Base-by-base conservation (phyloP, 2,888 invertebrate genomes). In the Leptinotarsa rubiginosa region DNA sequence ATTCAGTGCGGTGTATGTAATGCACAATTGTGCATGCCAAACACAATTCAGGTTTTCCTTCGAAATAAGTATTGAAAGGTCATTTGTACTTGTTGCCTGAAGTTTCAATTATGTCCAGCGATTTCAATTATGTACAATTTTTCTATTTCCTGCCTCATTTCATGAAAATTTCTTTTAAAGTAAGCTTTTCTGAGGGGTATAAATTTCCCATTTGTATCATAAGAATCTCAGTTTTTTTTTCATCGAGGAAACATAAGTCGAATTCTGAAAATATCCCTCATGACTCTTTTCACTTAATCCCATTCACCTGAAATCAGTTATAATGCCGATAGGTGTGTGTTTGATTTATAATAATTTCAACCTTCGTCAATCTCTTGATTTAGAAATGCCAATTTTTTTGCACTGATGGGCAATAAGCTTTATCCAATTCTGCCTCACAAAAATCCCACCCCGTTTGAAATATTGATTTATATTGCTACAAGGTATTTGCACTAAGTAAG, bases 401-500 rank as follows among this genome's bases (percentile, higher is more conserved):
- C n/a, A n/a, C 4, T 65, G 65, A 65, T 16, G 47, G 18, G 16
- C 15, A 18, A 16, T 12, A 47, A 16, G 47, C 20, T n/a, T 49
- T 65, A 15, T 18, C 20, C 10, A 16, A 47, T 16, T 41, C 7
- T 16, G 20, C 47, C 31, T 47, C 20, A 41, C 65, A 65, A 47
- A 47, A 65, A 12, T 15, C 15, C 49, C 65, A 65, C 65, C 65
- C 3, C 16, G 15, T 15, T 31, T 12, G 20, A 72, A 72, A 49
- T 59, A 69, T 69, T 69, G 65, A 65, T 49, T 72, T 69, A 22
- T 59, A 16, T 16, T 25, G 16, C 72, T 69, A 75, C 12, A 25
- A 41, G 10, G 74, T 70, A 50, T 66, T 18, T 31, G 7, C 31
- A 31, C 10, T 41, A 2, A 10, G 2, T 10, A 0, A 41, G 0